phyloP scores from a whole-genome alignment of 2,888 invertebrate species.

The Cylindroiulus punctatus region DNA sequence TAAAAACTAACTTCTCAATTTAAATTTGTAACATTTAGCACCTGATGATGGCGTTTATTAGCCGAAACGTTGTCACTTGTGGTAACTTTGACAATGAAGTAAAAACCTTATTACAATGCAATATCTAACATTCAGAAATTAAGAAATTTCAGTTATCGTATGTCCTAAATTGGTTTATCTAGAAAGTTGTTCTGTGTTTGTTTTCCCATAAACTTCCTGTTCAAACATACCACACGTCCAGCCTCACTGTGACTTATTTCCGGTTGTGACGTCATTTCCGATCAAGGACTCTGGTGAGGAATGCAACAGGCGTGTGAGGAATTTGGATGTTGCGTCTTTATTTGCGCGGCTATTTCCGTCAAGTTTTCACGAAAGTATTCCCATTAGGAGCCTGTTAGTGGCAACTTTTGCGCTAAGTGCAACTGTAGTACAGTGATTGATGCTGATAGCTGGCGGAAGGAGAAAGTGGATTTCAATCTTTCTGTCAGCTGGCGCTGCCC shows the following conservation, averaged over 20 bases:
- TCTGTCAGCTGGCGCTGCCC: conserved; percentile 33
- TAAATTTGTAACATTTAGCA: no score
- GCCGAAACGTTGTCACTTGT: no score
- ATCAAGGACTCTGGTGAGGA: background rate
- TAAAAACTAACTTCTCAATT: no score
- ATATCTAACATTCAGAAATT: background rate
- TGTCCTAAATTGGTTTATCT: no score
- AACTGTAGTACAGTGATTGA: conserved; percentile 38
- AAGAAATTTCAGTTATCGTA: no score
- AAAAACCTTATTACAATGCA: no score
- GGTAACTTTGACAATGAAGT: no score
- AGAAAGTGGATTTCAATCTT: conserved; percentile 29
- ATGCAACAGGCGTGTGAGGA: conserved; percentile 24
- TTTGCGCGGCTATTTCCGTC: background rate
- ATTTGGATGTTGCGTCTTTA: conserved; percentile 33
- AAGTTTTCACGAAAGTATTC: conserved; percentile 16
- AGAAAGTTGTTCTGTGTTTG: no score
- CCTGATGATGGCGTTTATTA: no score
- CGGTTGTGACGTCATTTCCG: background rate
- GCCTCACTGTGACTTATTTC: background rate
- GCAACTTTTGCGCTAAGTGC: conserved; percentile 38
- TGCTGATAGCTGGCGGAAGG: background rate
- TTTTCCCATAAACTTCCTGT: background rate
- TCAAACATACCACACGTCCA: background rate
- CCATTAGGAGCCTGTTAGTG: conserved; percentile 26